phyloP scores from a whole-genome alignment of 2,888 invertebrate genomes.

The Leuctra nigra region DNA sequence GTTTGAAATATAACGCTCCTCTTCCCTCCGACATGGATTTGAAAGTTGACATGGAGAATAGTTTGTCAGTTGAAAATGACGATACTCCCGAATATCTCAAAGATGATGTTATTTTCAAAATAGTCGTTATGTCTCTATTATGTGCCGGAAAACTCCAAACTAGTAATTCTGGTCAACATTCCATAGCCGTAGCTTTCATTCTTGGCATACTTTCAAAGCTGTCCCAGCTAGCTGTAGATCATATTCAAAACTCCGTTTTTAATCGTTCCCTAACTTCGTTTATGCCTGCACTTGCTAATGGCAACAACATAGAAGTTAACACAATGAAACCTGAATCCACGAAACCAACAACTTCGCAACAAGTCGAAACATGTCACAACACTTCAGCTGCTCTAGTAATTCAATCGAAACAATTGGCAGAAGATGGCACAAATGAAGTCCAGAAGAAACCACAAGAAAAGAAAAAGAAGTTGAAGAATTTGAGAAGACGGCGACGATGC shows the following conservation, averaged over 20 bases:
- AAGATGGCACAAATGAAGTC: slow-evolving; percentile 10
- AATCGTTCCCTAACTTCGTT: slow-evolving; percentile 37
- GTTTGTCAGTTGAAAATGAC: slow-evolving; percentile 42
- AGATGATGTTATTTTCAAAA: slow-evolving; percentile 70
- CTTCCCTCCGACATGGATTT: slow-evolving; percentile 28
- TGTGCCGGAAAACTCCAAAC: slow-evolving; percentile 70
- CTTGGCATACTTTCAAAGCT: slow-evolving; percentile 74
- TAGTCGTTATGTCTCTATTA: slow-evolving; percentile 73
- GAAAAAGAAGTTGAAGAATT: slow-evolving; percentile 19
- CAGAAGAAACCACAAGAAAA: slow-evolving; percentile 2
- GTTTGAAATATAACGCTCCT: slow-evolving; percentile 50
- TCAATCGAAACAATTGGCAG: neutral
- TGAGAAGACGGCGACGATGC: slow-evolving; percentile 22
- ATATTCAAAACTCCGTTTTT: slow-evolving; percentile 40
- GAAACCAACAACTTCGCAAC: neutral
- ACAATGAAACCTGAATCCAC: neutral
- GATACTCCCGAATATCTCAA: slow-evolving; percentile 52
- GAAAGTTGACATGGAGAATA: slow-evolving; percentile 42
- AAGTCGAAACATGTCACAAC: too few relatives aligned
- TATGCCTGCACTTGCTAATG: neutral
- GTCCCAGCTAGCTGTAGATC: slow-evolving; percentile 43
- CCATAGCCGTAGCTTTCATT: slow-evolving; percentile 76
- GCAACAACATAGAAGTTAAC: neutral
- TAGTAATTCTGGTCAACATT: slow-evolving; percentile 63
- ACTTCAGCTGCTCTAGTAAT: neutral